A percentile compares a stretch with the other conserved stretches of the same genome.
phyloP scores from a whole-genome alignment of 2,888 invertebrate species.

The Epistrophella euchroma region DNA sequence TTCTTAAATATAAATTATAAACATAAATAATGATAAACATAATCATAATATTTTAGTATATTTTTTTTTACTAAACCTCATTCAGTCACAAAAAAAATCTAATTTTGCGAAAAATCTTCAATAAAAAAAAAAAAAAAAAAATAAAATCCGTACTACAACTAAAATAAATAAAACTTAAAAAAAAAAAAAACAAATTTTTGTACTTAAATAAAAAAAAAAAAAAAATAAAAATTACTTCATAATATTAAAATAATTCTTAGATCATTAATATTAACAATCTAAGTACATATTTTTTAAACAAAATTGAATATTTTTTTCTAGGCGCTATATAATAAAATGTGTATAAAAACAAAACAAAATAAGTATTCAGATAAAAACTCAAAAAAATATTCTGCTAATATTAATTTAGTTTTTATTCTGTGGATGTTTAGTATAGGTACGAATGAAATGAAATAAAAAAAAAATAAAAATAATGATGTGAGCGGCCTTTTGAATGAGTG shows the following conservation, averaged over 20 bases:
- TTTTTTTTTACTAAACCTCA: slow-evolving; percentile 8
- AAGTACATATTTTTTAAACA: slow-evolving; percentile 51
- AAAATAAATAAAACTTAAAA: slow-evolving; percentile 36
- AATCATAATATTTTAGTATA: too few species aligned
- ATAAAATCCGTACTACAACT: slow-evolving; percentile 57
- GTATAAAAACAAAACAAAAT: slow-evolving; percentile 58
- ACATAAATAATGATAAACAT: neutral
- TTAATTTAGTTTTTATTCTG: slow-evolving; percentile 56
- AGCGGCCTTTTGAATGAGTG: slow-evolving; percentile 73
- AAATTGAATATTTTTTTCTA: slow-evolving; percentile 63
- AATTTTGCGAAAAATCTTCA: slow-evolving; percentile 42
- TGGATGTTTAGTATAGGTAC: slow-evolving; percentile 49
- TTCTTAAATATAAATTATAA: neutral
- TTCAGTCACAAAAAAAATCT: slow-evolving; percentile 22
- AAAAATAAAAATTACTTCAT: slow-evolving; percentile 47
- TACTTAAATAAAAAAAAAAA: slow-evolving; percentile 60
- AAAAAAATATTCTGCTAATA: slow-evolving; percentile 35
- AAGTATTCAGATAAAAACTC: slow-evolving; percentile 43
- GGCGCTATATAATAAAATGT: slow-evolving; percentile 63
- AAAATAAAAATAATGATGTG: slow-evolving; percentile 57
- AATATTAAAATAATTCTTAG: slow-evolving; percentile 39
- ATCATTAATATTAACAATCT: slow-evolving; percentile 26
- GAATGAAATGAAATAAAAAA: slow-evolving; percentile 54
- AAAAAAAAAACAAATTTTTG: slow-evolving; percentile 57
- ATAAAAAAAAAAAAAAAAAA: slow-evolving; percentile 10